Conservation (phyloP, 1,140 invertebrate species). For the Anthonomus grandis region DNA sequence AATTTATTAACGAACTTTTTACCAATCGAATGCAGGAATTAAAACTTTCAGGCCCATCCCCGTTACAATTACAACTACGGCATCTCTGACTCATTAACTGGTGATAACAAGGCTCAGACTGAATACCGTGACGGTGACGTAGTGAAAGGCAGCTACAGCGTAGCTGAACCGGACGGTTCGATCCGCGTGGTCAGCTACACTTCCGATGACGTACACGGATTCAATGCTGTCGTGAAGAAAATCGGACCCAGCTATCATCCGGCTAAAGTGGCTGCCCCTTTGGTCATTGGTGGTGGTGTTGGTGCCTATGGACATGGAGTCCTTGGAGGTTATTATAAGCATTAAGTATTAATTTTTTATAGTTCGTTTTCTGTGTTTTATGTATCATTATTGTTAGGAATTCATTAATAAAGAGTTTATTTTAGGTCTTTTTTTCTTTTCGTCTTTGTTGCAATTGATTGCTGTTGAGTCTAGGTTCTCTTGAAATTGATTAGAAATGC, state of each 20-base stretch:
- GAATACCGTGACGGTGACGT: constrained; percentile 58
- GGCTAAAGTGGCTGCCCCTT: too few relatives aligned
- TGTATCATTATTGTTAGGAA: too few relatives aligned
- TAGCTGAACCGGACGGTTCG: constrained; percentile 59
- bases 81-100: constrained; percentile 60
- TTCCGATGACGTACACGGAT: constrained; percentile 59
- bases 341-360: too few relatives aligned
- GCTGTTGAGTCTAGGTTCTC: too few relatives aligned
- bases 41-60: constrained; percentile 47
- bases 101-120: constrained; percentile 60
- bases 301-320: too few relatives aligned
- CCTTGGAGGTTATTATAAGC: too few relatives aligned
- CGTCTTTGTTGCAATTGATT: too few relatives aligned
- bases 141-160: constrained; percentile 51
- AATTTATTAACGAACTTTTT: not conserved
- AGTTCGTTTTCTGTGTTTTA: too few relatives aligned
- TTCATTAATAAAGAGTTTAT: too few relatives aligned
- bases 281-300: too few relatives aligned
- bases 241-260: constrained; percentile 46
- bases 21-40: not conserved
- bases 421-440: too few relatives aligned
- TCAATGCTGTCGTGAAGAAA: constrained; percentile 59
- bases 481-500: too few relatives aligned
- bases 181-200: constrained; percentile 59
- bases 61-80: constrained; percentile 63